Conservation (phyloP, 2,797 vertebrate genomes). For the Falco peregrinus region DNA sequence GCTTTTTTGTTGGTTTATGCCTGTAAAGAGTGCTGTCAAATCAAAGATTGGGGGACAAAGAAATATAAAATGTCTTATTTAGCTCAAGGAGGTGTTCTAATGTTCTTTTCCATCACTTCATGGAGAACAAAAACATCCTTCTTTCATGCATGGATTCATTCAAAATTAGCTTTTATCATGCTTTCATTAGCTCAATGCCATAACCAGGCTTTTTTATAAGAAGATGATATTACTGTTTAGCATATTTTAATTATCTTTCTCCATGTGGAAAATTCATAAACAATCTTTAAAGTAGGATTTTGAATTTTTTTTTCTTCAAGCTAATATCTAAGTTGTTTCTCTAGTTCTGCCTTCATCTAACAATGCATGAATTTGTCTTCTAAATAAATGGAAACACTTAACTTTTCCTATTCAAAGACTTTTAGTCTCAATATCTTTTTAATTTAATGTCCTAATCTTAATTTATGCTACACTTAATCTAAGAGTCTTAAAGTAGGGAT, state of each 20-base stretch:
- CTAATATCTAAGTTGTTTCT: neutral
- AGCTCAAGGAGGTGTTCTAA: neutral
- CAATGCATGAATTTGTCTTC: neutral
- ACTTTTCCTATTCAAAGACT: neutral
- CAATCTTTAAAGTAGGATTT: neutral
- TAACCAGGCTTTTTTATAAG: neutral
- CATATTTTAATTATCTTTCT: conserved; percentile 50
- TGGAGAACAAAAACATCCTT: neutral
- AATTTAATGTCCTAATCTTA: neutral
- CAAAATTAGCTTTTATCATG: conserved; percentile 19
- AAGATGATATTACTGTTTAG: neutral
- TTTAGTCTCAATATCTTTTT: neutral
- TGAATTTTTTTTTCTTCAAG: neutral
- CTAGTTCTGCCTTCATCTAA: neutral
- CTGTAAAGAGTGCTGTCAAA: neutral
- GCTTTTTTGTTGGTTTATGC: neutral
- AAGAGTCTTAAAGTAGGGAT: neutral
- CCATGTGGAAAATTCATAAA: neutral
- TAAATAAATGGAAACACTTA: neutral
- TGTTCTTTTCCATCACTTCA: neutral
- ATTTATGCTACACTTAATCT: neutral
- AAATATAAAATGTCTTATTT: neutral
- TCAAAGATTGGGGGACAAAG: neutral
- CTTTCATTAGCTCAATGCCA: neutral
- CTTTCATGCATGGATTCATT: conserved; percentile 26